phyloP scores from a whole-genome alignment of 2,113 vertebrate genomes.

The Ondatra zibethicus region DNA sequence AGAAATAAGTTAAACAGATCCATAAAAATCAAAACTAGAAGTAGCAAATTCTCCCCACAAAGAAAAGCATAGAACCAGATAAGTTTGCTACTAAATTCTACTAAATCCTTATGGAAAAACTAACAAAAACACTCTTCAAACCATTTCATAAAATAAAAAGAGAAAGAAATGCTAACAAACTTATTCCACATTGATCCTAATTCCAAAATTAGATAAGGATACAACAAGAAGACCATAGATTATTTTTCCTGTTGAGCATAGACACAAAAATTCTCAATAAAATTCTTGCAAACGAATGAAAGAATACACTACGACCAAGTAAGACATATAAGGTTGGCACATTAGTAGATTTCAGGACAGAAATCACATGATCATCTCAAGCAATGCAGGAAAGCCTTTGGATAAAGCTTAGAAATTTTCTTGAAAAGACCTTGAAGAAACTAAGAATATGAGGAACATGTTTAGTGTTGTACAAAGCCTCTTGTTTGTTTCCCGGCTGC shows the following conservation, averaged over 20 bases:
- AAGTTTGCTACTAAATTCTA: not conserved
- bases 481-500: too few species aligned
- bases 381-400: too few species aligned
- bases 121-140: not conserved
- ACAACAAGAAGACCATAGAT: not conserved
- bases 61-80: not conserved
- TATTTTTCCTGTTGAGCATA: not conserved
- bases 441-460: not conserved
- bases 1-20: not conserved
- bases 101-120: not conserved
- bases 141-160: not conserved
- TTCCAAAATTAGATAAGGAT: not conserved
- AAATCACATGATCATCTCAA: not conserved
- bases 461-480: not conserved
- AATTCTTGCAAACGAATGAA: not conserved
- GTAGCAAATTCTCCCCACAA: not conserved
- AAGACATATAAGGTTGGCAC: not conserved
- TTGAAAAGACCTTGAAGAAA: not conserved
- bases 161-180: not conserved
- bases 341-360: not conserved
- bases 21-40: not conserved
- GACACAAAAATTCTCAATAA: not conserved
- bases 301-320: not conserved
- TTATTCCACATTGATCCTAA: not conserved
- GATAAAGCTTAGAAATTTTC: not conserved